Evolutionary conservation across 2,113 vertebrate genomes (phyloP).

Genomic region (Burhinus oedicnemus): DNA sequence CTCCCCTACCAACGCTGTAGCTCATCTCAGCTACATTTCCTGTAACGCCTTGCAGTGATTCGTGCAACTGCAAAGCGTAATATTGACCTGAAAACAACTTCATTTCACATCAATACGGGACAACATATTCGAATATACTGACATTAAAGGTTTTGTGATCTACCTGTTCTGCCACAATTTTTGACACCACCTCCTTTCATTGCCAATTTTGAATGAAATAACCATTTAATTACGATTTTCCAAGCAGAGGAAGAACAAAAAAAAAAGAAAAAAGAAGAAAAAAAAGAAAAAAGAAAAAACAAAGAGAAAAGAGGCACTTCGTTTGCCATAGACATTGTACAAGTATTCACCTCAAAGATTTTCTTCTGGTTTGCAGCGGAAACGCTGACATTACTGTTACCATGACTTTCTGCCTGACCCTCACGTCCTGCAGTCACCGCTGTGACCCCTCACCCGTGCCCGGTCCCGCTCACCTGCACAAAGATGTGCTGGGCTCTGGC

Average conservation of each 20-base stretch:
- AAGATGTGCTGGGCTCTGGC: not conserved
- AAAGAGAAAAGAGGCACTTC: not conserved
- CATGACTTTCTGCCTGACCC: not conserved
- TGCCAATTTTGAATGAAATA: not conserved
- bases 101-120: not conserved
- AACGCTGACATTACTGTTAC: not conserved
- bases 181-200: not conserved
- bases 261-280: not conserved
- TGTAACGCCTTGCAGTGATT: not conserved
- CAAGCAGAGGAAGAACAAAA: not conserved
- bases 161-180: not conserved
- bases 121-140: not conserved
- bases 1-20: fast-evolving
- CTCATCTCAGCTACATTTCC: not conserved
- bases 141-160: not conserved
- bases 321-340: not conserved
- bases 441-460: fast-evolving
- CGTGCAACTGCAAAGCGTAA: not conserved
- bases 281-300: not conserved
- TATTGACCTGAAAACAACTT: not conserved
- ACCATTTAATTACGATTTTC: not conserved
- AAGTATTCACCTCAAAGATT: not conserved
- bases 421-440: not conserved
- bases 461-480: not conserved
- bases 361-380: not conserved